Evolutionary conservation across 2,888 invertebrate species (phyloP).

Genomic region (Hirtodrosophila duncani): DNA sequence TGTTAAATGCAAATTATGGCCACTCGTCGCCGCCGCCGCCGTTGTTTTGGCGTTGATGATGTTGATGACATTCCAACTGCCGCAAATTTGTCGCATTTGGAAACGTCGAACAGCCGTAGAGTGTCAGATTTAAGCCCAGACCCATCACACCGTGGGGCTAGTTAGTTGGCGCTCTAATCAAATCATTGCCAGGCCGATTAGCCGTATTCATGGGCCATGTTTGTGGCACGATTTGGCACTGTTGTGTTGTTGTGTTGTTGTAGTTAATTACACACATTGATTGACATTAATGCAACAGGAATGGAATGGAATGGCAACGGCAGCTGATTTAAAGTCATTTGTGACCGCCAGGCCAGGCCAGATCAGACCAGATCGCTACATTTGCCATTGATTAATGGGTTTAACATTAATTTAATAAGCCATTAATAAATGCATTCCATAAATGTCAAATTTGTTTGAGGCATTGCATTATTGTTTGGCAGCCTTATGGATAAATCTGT

Average conservation of each 20-base stretch:
- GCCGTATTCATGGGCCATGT: conserved; percentile 54
- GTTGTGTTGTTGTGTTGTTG: conserved; percentile 10
- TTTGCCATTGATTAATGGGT: conserved; percentile 48
- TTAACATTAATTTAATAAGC: conserved; percentile 47
- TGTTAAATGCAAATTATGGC: conserved; percentile 54
- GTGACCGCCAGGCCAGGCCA: not conserved
- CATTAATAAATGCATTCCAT: conserved; percentile 40
- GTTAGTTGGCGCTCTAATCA: conserved; percentile 45
- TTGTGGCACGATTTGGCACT: conserved; percentile 31
- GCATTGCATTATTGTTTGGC: not conserved
- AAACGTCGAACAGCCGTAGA: too few species aligned
- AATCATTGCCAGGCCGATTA: conserved; percentile 67
- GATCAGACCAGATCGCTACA: conserved; percentile 9
- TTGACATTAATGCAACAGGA: conserved; percentile 63
- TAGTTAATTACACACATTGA: conserved; percentile 61
- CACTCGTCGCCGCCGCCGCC: too few species aligned
- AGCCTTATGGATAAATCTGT: conserved; percentile 6
- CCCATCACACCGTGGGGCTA: conserved; percentile 6
- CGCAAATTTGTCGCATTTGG: conserved; percentile 43
- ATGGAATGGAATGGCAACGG: not conserved
- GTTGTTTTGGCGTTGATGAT: conserved; percentile 38
- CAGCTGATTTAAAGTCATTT: conserved; percentile 24
- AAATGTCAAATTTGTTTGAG: too few species aligned
- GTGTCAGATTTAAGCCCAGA: too few species aligned
- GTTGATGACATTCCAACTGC: conserved; percentile 48